Conservation (phyloP, 2,888 invertebrate species). For the Nudaria mundana region DNA sequence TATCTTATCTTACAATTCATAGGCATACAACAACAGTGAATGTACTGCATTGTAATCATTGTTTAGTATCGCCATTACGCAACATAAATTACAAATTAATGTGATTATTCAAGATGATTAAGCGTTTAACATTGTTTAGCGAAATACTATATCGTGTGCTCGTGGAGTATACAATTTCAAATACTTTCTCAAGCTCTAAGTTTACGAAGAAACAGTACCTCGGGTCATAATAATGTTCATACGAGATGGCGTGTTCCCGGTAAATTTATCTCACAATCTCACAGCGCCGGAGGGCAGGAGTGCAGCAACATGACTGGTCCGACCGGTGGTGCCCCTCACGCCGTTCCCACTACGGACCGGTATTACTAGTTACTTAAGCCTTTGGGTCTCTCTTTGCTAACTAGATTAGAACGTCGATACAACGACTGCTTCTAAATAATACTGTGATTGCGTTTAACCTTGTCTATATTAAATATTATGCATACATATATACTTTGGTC, state of each 20-base stretch:
- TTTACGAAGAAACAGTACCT: slow-evolving; percentile 17
- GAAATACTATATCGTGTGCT: slow-evolving; percentile 23
- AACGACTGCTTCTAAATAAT: slow-evolving; percentile 30
- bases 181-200: slow-evolving; percentile 42
- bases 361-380: slow-evolving; percentile 50
- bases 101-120: slow-evolving; percentile 35
- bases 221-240: slow-evolving; percentile 32
- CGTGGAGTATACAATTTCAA: slow-evolving; percentile 37
- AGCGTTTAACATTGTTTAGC: slow-evolving; percentile 35
- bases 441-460: slow-evolving; percentile 17
- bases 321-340: slow-evolving; percentile 36
- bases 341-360: slow-evolving; percentile 43
- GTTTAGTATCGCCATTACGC: slow-evolving; percentile 21
- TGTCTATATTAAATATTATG: neutral
- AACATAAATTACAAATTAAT: slow-evolving; percentile 26
- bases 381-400: slow-evolving; percentile 40
- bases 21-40: slow-evolving; percentile 9
- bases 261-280: slow-evolving; percentile 63
- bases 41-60: slow-evolving; percentile 31
- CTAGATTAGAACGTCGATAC: slow-evolving; percentile 58
- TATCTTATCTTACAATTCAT: slow-evolving; percentile 15
- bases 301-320: slow-evolving; percentile 54
- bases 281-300: slow-evolving; percentile 48
- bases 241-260: slow-evolving; percentile 39
- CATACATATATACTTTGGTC: too few species aligned